phyloP scores from a whole-genome alignment of 2,888 invertebrate genomes.

The Thumatha senex region DNA sequence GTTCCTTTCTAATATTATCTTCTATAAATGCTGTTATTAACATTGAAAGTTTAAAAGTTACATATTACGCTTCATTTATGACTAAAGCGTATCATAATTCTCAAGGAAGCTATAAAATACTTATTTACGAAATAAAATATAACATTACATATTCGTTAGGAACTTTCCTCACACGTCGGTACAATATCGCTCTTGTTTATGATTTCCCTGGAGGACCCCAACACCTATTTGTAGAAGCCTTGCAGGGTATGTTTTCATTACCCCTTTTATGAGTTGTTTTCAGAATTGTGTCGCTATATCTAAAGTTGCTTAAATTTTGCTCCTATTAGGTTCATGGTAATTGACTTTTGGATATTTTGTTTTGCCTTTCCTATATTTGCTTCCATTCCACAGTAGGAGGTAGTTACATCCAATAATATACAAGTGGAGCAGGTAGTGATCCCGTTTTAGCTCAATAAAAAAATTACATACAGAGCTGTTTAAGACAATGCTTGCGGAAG shows the following conservation, averaged over 20 bases:
- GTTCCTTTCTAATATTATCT: no score
- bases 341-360: constrained; percentile 2
- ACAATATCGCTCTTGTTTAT: constrained; percentile 40
- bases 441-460: no score
- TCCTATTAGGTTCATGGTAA: constrained; percentile 1
- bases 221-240: constrained; percentile 43
- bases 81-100: constrained; percentile 15
- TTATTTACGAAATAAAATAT: constrained; percentile 38
- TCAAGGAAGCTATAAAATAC: constrained; percentile 33
- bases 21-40: no score
- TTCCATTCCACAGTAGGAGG: not conserved
- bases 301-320: constrained; percentile 11
- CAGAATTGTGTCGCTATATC: constrained; percentile 31
- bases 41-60: no score
- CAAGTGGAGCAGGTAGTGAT: no score
- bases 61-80: no score
- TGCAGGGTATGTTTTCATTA: constrained; percentile 42
- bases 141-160: constrained; percentile 36
- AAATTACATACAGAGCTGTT: no score
- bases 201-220: constrained; percentile 39
- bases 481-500: no score
- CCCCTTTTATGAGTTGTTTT: constrained; percentile 30
- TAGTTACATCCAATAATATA: no score
- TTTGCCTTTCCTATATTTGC: not conserved
- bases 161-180: constrained; percentile 40